Percentiles rank a stretch among this genome's conserved stretches.
phyloP scores from a whole-genome alignment of 2,797 vertebrate genomes.

The Notolepis coatsorum region DNA sequence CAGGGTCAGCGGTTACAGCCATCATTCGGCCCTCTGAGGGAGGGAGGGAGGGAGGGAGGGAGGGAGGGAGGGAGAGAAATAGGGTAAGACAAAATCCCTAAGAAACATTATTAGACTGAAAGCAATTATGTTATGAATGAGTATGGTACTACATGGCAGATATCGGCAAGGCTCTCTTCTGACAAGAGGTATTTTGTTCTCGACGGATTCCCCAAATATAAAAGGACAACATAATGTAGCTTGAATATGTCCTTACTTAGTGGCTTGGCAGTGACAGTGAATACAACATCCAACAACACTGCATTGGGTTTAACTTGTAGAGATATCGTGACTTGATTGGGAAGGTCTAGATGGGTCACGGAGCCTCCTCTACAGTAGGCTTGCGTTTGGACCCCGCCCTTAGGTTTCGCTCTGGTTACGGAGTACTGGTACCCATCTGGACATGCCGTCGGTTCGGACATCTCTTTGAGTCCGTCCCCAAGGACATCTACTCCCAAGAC shows the following conservation, averaged over 20 bases:
- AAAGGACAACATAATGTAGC: neutral
- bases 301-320: constrained; percentile 45
- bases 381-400: neutral
- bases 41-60: neutral
- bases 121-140: neutral
- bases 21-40: constrained; percentile 57
- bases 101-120: too few species aligned
- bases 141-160: neutral
- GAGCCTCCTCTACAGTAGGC: constrained; percentile 65
- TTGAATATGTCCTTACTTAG: constrained; percentile 49
- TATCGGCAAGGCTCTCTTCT: neutral
- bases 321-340: constrained; percentile 41
- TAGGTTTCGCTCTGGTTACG: constrained; percentile 22
- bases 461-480: constrained; percentile 70
- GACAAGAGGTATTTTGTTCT: neutral
- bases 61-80: neutral
- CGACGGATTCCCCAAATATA: neutral
- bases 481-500: constrained; percentile 78
- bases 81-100: too few species aligned
- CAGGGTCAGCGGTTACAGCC: constrained; percentile 44
- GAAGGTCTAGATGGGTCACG: constrained; percentile 51
- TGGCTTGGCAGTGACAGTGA: constrained; percentile 58
- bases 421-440: constrained; percentile 47
- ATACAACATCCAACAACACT: constrained; percentile 29
- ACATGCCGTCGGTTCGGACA: constrained; percentile 55